A percentile compares a stretch with the other conserved stretches of the same genome.
Conservation (phyloP, 2,888 invertebrate genomes). For the Xestia c-nigrum region DNA sequence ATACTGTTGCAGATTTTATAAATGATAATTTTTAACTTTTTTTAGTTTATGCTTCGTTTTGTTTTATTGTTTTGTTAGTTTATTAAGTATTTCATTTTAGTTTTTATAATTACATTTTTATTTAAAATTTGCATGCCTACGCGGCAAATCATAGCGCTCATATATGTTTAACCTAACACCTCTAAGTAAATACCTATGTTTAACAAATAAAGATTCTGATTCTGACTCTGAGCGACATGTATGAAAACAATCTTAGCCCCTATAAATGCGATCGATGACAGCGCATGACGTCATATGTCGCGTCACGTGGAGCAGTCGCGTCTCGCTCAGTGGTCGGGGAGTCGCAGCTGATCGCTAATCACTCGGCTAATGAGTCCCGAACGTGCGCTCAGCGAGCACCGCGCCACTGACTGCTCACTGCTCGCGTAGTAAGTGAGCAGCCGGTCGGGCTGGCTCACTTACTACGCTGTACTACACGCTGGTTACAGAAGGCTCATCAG, state of each 20-base stretch:
- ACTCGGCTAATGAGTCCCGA: slow-evolving; percentile 23
- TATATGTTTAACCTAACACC: too few relatives aligned
- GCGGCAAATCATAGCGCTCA: too few relatives aligned
- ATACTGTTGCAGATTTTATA: too few relatives aligned
- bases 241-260: neutral
- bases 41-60: too few relatives aligned
- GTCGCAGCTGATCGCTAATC: slow-evolving; percentile 27
- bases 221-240: too few relatives aligned
- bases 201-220: too few relatives aligned
- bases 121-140: too few relatives aligned
- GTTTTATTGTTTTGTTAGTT: too few relatives aligned
- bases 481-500: neutral
- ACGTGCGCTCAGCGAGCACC: neutral
- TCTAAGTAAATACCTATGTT: too few relatives aligned
- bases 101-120: too few relatives aligned
- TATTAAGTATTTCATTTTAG: too few relatives aligned
- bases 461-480: neutral
- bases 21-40: too few relatives aligned
- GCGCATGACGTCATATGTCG: neutral
- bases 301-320: neutral
- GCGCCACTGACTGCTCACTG: neutral
- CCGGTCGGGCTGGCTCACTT: slow-evolving; percentile 7
- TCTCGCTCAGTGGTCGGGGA: neutral
- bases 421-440: slow-evolving; percentile 5
- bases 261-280: neutral